Conservation (phyloP, 2,888 invertebrate species). For the Serrognathus titanus region DNA sequence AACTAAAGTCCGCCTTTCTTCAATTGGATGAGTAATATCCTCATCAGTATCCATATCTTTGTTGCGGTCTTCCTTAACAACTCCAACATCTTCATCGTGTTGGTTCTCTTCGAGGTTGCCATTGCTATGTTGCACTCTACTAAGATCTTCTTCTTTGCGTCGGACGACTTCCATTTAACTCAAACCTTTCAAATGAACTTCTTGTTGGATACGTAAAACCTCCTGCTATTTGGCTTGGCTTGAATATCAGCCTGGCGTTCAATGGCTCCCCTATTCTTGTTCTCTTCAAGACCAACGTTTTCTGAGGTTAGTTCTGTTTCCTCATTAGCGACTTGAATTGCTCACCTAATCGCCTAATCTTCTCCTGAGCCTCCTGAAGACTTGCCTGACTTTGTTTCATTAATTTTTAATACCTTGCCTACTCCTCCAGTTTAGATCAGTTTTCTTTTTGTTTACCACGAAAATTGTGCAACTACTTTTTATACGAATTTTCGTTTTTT, state of each 20-base stretch:
- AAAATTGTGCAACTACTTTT: too few species aligned
- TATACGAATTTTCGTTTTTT: too few species aligned
- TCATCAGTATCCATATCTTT: constrained; percentile 80
- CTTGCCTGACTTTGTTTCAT: constrained; percentile 84
- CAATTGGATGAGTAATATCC: constrained; percentile 89
- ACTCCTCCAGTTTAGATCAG: constrained; percentile 59
- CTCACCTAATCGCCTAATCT: constrained; percentile 87
- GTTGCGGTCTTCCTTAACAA: constrained; percentile 70
- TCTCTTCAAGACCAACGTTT: constrained; percentile 79
- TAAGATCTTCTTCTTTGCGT: constrained; percentile 60
- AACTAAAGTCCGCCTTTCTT: constrained; percentile 87
- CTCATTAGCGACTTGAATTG: constrained; percentile 92
- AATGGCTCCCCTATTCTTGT: constrained; percentile 89
- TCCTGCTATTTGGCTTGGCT: constrained; percentile 79
- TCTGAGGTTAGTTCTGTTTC: constrained; percentile 74
- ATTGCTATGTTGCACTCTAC: constrained; percentile 50
- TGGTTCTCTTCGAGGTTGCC: constrained; percentile 73
- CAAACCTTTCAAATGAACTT: constrained; percentile 83
- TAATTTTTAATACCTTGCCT: too few species aligned
- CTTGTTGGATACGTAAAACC: constrained; percentile 83
- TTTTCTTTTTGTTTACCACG: too few species aligned
- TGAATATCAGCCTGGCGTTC: constrained; percentile 85
- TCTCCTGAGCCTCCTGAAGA: constrained; percentile 80
- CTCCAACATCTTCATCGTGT: constrained; percentile 69
- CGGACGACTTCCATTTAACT: constrained; percentile 89